phyloP scores from a whole-genome alignment of 2,797 vertebrate species.

The Anabas testudineus region DNA sequence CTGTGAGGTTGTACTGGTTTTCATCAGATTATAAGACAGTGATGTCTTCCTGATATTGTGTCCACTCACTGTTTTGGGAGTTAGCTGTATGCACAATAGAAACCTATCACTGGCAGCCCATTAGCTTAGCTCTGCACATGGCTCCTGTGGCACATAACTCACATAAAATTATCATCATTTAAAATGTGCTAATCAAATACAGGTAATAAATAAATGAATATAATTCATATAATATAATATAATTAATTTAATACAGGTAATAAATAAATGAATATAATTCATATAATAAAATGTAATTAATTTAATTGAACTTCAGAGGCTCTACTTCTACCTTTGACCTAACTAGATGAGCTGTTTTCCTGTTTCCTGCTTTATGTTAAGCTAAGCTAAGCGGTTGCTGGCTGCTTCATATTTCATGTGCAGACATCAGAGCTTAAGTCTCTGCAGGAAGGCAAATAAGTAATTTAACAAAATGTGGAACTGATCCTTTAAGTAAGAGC shows the following conservation, averaged over 20 bases:
- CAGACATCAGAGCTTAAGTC: not conserved
- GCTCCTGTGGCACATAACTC: not conserved
- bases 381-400: slow-evolving; percentile 4
- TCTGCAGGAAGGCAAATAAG: not conserved
- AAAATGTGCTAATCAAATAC: no score
- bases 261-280: not conserved
- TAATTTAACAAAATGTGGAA: slow-evolving; percentile 6
- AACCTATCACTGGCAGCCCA: slow-evolving; percentile 3
- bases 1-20: slow-evolving; percentile 5
- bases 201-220: not conserved
- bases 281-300: no score
- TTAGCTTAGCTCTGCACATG: slow-evolving; percentile 21
- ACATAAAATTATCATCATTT: not conserved
- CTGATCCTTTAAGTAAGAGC: slow-evolving; percentile 15
- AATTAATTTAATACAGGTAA: no score
- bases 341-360: not conserved
- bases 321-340: not conserved
- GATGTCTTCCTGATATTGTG: slow-evolving; percentile 26
- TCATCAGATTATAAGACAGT: not conserved
- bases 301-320: not conserved
- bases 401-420: not conserved
- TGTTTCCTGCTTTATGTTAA: not conserved
- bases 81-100: not conserved
- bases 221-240: no score
- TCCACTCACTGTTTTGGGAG: slow-evolving; percentile 27